A percentile compares a stretch with the other conserved stretches of the same genome.
phyloP scores from a whole-genome alignment of 2,888 invertebrate genomes.

The Chydorus sphaericus region DNA sequence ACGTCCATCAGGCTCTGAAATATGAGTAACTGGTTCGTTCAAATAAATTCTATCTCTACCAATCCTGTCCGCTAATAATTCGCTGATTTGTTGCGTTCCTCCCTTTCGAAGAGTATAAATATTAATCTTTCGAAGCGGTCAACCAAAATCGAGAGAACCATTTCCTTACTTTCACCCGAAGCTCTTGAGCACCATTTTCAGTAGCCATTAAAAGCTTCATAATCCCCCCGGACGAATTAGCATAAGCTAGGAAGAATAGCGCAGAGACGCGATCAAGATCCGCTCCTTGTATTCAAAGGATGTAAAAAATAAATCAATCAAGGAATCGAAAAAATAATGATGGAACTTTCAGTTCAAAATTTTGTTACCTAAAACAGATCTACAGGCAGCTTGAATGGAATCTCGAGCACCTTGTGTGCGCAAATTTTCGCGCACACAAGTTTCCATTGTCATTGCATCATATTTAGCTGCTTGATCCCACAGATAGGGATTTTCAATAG shows the following conservation, averaged over 20 bases:
- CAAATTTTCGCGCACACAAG: constrained; percentile 14
- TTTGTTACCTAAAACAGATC: constrained; percentile 17
- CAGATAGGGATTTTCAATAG: constrained; percentile 26
- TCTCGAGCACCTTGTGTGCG: constrained; percentile 13
- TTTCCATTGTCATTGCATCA: constrained; percentile 26
- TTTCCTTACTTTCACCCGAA: constrained; percentile 17
- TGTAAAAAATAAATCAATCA: neutral
- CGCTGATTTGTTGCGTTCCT: constrained; percentile 31
- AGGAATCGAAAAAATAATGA: neutral
- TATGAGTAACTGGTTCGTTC: constrained; percentile 24
- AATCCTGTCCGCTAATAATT: constrained; percentile 27
- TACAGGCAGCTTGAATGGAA: constrained; percentile 16
- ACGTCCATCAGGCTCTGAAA: constrained; percentile 23
- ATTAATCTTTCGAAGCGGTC: neutral
- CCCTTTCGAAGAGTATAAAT: constrained; percentile 21
- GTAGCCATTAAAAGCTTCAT: constrained; percentile 19
- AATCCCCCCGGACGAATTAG: constrained; percentile 20
- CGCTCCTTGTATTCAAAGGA: constrained; percentile 12
- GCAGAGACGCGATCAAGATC: constrained; percentile 21
- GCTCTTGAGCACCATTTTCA: constrained; percentile 27
- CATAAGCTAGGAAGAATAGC: constrained; percentile 24
- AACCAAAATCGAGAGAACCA: neutral
- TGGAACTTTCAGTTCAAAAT: neutral
- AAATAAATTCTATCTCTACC: constrained; percentile 25
- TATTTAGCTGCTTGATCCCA: constrained; percentile 26